Base-by-base conservation (phyloP, 2,113 vertebrate species). In the Tupaia tana region DNA sequence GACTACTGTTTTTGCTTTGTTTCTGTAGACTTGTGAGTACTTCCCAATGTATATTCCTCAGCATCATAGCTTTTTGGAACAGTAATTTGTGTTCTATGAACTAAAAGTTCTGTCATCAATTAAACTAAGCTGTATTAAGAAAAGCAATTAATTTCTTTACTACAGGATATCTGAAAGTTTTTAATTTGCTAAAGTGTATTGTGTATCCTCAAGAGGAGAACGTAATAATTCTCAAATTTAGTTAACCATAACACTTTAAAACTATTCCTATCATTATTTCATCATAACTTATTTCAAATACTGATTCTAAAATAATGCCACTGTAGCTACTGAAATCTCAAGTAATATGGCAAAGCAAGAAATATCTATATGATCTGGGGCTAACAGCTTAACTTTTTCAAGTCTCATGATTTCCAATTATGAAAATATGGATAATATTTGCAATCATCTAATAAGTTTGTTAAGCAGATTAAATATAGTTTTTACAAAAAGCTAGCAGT, bases 381-480 rank as follows among this genome's bases (percentile, higher is more conserved):
- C n/a, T 91, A 77, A 52, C 11, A 97, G n/a, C 24, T 81, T 96
- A 77, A 84, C 9, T 9, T 67, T n/a, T 54, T 88, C 4, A 61
- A 95, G 43, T 27, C 22, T 88, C 27, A 61, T 70, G 43, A 43
- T 67, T 96, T 91, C 29, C 71, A 59, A 22, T 93, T 95, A 77
- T 89, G 66, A 81, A 96, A 66, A 82, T 71, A 78, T 66, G 19
- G 24, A 43, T 73, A 29, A 81, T 86, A 82, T 77, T 75, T 16
- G 9, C 24, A 75, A 71, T 86, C 77, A 94, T 81, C 54, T 89
- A 77, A 81, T 18, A 77, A 3, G 14, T 6, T 54, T 91, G n/a
- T 64, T 71, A 77, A 64, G 27, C 22, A 64, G n/a, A 86, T 91
- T 63, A 86, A 83, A 56, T 67, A 89, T 61, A 20, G 19, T 25